Evolutionary conservation across 1,140 invertebrate genomes (phyloP), one percentile per base, ranked within the genome.

Genomic region (Trypoxylus dichotomus): DNA sequence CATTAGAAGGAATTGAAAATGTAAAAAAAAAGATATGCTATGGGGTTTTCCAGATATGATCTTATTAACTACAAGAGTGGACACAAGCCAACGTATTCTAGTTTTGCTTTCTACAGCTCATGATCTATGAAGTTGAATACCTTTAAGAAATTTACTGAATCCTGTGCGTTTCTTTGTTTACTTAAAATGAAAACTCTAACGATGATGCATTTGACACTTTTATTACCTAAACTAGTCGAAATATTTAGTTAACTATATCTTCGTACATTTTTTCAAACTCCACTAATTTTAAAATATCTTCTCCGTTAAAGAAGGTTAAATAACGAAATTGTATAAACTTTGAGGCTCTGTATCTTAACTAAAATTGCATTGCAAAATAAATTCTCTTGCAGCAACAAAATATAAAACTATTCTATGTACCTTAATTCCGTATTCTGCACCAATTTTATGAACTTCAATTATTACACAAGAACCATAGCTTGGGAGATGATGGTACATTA

Each of bases 401-500:
- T 47, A 47, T 68, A 68, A 13, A 27, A 13, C 11, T 68, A 24
- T 6, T 68, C 10, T 37, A 7, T 8, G 5, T 68, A 68, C 63
- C 63, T 68, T 68, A n/a, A 68, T 27, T 13, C 11, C 21, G 19
- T 68, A 82, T 10, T 75, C 75, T 10, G 58, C 74, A 54, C 77
- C 63, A 29, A 81, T 78, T 47, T 79, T 75, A 73, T 83, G 82
- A 0, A 83, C 37, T 79, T 83, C 82, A 6, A 83, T n/a, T 8
- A 81, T 60, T 11, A 82, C 77, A 2, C 88, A 87, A 15, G 89
- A 84, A 0, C 89, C 88, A 80, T 90, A 91, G 54, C 86, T 85
- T 0, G 90, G 90, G 72, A 90, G 87, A 58, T 91, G 89, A n/a
- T 86, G 85, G 74, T 94, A 88, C 89, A 92, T 95, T 6, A 94